Conservation (phyloP, 2,797 vertebrate genomes). For the Megaceryle alcyon region DNA sequence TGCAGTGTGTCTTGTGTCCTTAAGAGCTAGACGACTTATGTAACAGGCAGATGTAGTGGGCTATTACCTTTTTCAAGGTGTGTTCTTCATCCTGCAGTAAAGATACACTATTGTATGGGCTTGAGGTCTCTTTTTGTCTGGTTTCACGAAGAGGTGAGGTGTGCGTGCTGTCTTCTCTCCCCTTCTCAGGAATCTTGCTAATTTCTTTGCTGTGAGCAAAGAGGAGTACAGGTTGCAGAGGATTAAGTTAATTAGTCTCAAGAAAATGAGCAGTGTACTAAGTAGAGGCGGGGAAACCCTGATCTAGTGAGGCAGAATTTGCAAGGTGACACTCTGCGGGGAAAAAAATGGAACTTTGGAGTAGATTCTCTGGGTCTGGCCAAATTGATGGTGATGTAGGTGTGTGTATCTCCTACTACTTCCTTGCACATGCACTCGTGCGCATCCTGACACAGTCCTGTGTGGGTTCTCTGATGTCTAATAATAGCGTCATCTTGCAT, state of each 20-base stretch:
- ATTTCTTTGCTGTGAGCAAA: background rate
- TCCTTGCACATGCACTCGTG: accelerated
- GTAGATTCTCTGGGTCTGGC: background rate
- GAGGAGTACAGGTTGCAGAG: background rate
- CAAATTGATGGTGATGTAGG: background rate
- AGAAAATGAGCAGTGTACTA: background rate
- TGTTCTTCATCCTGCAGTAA: background rate
- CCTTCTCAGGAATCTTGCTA: background rate
- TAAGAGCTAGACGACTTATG: background rate
- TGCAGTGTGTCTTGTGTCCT: background rate
- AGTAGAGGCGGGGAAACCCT: background rate
- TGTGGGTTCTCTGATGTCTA: background rate
- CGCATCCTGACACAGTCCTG: accelerated
- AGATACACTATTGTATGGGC: background rate
- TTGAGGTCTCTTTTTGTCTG: background rate
- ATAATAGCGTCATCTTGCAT: background rate
- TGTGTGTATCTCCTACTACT: background rate
- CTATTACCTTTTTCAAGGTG: background rate
- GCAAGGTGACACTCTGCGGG: background rate
- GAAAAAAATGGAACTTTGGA: background rate
- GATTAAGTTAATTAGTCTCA: background rate
- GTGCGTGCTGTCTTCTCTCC: background rate
- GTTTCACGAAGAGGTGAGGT: background rate
- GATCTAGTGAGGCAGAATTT: background rate
- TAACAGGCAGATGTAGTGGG: background rate